A percentile compares a stretch with the other conserved stretches of the same genome.
Conservation (phyloP, 2,797 vertebrate species). For the Phalanger gymnotis region DNA sequence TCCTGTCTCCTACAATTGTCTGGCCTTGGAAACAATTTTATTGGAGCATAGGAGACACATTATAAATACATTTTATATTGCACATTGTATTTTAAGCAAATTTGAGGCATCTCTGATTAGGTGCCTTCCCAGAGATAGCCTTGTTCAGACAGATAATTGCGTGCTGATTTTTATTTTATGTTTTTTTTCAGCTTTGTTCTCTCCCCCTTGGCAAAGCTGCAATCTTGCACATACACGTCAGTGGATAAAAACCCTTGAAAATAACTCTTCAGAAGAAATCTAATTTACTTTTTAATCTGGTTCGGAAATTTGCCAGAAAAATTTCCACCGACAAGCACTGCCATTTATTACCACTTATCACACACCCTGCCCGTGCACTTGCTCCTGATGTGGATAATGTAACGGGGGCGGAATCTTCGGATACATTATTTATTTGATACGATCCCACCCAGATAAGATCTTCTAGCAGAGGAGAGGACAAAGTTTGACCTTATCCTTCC, state of each 20-base stretch:
- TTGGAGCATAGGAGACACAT: constrained; percentile 77
- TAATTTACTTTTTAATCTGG: constrained; percentile 88
- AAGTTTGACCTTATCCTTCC: constrained; percentile 75
- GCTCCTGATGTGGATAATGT: constrained; percentile 60
- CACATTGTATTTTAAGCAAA: constrained; percentile 84
- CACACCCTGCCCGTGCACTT: constrained; percentile 57
- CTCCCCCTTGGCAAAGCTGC: constrained; percentile 80
- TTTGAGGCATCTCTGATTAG: constrained; percentile 83
- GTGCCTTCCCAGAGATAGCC: constrained; percentile 78
- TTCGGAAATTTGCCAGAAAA: constrained; percentile 85
- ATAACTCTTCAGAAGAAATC: constrained; percentile 86
- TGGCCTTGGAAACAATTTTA: constrained; percentile 80
- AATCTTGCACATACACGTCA: constrained; percentile 79
- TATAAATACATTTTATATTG: constrained; percentile 82
- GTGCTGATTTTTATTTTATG: constrained; percentile 78
- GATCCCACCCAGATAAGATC: constrained; percentile 80
- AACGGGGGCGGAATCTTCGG: constrained; percentile 72
- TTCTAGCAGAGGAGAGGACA: constrained; percentile 74
- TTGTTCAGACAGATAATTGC: constrained; percentile 81
- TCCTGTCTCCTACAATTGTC: constrained; percentile 78
- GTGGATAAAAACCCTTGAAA: constrained; percentile 84
- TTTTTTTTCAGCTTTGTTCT: constrained; percentile 73
- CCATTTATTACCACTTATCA: constrained; percentile 81
- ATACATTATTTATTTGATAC: constrained; percentile 84
- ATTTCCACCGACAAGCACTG: constrained; percentile 78